A percentile compares a stretch with the other conserved stretches of the same genome.
These are phyloP conservation scores for Procambarus virginalis DNA, from an alignment of 1,140 invertebrate genomes.

Conservation along the genomic window DNA sequence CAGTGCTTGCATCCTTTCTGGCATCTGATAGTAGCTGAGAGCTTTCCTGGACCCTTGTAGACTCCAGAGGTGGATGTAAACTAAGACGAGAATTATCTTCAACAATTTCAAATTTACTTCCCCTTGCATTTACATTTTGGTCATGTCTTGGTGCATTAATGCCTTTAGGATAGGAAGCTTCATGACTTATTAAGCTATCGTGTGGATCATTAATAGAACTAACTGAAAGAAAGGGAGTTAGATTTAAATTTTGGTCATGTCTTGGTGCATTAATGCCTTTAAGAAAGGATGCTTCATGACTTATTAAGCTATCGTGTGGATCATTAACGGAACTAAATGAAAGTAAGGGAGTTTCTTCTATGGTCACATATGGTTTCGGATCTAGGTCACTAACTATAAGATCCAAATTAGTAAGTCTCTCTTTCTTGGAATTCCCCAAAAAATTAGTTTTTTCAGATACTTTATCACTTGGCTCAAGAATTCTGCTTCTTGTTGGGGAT, in stretches of 20 bases:
- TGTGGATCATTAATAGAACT: constrained; percentile 11
- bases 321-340: constrained; percentile 15
- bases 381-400: background rate
- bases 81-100: background rate
- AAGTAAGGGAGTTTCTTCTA: background rate
- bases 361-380: too few species aligned
- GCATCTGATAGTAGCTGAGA: background rate
- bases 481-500: background rate
- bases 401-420: background rate
- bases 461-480: background rate
- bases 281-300: background rate
- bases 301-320: background rate
- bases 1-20: background rate
- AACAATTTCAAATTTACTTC: background rate
- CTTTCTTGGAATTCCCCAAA: background rate
- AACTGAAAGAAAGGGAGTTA: background rate
- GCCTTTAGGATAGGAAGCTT: background rate
- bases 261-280: background rate
- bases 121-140: background rate
- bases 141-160: background rate
- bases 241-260: background rate
- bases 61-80: background rate
- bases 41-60: constrained; percentile 18
- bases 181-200: background rate
- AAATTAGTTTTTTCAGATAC: background rate